Conservation (phyloP, 1,140 invertebrate species). For the Drosophila serrata region DNA sequence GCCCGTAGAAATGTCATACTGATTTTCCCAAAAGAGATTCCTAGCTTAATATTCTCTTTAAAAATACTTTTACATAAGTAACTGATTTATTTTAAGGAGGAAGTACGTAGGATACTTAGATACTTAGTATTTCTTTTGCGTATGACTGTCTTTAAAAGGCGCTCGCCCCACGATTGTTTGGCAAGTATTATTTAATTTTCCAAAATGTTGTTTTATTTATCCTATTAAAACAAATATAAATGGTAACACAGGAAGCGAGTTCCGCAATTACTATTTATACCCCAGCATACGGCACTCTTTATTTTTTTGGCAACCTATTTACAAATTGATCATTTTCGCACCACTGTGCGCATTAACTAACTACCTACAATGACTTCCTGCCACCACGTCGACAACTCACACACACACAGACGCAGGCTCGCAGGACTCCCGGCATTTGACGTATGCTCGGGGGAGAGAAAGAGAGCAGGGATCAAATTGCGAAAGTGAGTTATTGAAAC, state of each 20-base stretch:
- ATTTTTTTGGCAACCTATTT: background rate
- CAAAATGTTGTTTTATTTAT: background rate
- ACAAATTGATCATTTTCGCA: slow-evolving; percentile 71
- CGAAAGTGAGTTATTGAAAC: slow-evolving; percentile 82
- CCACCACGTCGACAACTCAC: slow-evolving; percentile 49
- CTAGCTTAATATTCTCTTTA: background rate
- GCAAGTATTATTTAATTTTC: too few relatives aligned
- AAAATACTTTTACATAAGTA: background rate
- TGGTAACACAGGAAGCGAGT: background rate
- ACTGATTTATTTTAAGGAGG: too few relatives aligned
- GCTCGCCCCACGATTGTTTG: background rate
- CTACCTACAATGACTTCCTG: slow-evolving; percentile 79
- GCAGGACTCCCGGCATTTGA: slow-evolving; percentile 59
- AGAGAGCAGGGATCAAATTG: slow-evolving; percentile 10
- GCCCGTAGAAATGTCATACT: background rate
- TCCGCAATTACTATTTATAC: background rate
- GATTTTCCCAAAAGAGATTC: background rate
- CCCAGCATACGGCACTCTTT: background rate
- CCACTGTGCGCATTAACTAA: slow-evolving; percentile 82
- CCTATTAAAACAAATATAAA: background rate
- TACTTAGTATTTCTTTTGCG: too few relatives aligned
- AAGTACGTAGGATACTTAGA: too few relatives aligned
- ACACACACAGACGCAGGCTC: slow-evolving; percentile 10
- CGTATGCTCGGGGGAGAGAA: slow-evolving; percentile 30
- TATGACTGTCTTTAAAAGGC: background rate